Evolutionary conservation across 2,113 vertebrate genomes (phyloP).

Genomic region (Macroglossus sobrinus): DNA sequence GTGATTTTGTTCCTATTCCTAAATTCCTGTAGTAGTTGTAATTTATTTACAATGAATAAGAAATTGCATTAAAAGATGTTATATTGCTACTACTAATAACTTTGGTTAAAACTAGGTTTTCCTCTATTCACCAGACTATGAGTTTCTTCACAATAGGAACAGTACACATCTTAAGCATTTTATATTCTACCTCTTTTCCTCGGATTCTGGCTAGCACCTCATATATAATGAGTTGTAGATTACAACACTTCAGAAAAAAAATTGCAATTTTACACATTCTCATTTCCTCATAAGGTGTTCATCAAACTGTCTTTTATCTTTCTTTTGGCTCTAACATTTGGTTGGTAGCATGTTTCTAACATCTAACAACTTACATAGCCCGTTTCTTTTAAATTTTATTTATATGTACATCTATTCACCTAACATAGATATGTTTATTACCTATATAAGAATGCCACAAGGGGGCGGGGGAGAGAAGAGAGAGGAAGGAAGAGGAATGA

Average conservation of each 20-base stretch:
- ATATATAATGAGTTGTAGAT: not conserved
- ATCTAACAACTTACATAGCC: not conserved
- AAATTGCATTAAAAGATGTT: not conserved
- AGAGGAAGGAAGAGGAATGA: not conserved
- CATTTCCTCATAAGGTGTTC: not conserved
- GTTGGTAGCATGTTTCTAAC: not conserved
- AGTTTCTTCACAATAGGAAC: not conserved
- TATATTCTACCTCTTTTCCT: not conserved
- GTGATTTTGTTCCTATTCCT: not conserved
- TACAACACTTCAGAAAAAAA: not conserved
- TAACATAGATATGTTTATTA: not conserved
- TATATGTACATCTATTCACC: not conserved
- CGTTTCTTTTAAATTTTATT: not conserved
- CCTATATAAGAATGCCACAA: not conserved
- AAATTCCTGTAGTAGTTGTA: not conserved
- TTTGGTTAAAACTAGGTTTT: not conserved
- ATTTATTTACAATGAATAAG: slow-evolving; percentile 16
- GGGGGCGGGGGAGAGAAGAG: no score
- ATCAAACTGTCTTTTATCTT: slow-evolving; percentile 25
- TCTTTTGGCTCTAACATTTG: not conserved
- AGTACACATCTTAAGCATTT: not conserved
- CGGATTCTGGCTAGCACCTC: not conserved
- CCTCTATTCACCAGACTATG: not conserved
- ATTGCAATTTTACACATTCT: not conserved
- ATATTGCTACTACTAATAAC: not conserved